Base-by-base conservation (phyloP, 2,888 invertebrate species). In the Lordiphosa fenestrarum region DNA sequence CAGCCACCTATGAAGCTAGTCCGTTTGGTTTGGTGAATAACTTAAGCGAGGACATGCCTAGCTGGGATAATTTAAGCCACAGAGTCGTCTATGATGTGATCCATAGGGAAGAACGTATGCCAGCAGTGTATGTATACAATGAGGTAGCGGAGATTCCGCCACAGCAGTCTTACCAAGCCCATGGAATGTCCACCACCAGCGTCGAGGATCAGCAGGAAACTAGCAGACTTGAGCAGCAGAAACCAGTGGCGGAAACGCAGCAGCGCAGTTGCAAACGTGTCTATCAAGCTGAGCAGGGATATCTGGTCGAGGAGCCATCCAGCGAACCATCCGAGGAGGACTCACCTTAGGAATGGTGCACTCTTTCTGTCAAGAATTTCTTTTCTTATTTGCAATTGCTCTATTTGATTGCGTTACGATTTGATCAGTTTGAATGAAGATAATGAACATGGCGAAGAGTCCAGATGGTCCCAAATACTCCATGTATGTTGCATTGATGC, bases 261-360 rank as follows among this genome's bases (percentile, higher is more conserved):
- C 2, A 13, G 15, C 30, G 30, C 13, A 13, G n/a, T 9, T 25
- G 35, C 12, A 60, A 50, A 30, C 38, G 49, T 53, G 53, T 76
- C 10, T 86, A 87, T 61, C 68, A 73, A 36, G 44, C 84, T n/a
- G 67, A 72, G 30, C 63, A 82, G 25, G 83, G 78, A 3, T 88
- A 88, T 49, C 52, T 78, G 33, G 88, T 88, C 0, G 88, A 88
- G 62, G 88, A 88, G 49, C 88, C 88, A 2, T 61, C 81, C 21
- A 67, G 70, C 25, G 74, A 78, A 25, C 38, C 49, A 25, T 82
- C 74, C 5, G 83, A 84, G 9, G 60, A 63, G 0, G 82, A 54
- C 9, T 10, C 6, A 23, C 13, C 36, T 12, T 10, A 36, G 37
- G 5, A 39, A 19, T 1, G 12, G 6, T 12, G 21, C 9, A 44